These are phyloP conservation scores for Tetragonisca angustula DNA, from an alignment of 2,888 invertebrate species.

Conservation along the genomic window DNA sequence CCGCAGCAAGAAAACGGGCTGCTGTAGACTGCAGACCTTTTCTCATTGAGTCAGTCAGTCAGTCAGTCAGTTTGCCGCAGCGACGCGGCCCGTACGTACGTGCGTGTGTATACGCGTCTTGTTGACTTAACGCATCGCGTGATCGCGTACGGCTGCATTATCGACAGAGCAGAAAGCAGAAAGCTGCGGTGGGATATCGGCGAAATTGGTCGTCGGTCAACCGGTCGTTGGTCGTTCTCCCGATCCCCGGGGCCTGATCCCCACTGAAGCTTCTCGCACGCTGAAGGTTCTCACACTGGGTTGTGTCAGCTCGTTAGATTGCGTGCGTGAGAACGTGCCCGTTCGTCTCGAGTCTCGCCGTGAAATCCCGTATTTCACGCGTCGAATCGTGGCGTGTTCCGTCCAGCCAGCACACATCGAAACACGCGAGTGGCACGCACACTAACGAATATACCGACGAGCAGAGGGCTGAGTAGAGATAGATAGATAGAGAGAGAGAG, in stretches of 20 bases:
- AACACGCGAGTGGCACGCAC: slow-evolving; percentile 12
- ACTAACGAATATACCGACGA: not conserved
- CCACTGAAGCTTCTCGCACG: slow-evolving; percentile 33
- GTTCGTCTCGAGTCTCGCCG: slow-evolving; percentile 63
- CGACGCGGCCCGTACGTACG: slow-evolving; percentile 74
- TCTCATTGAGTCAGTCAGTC: slow-evolving; percentile 82
- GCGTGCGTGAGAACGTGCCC: slow-evolving; percentile 64
- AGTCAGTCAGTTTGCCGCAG: slow-evolving; percentile 80
- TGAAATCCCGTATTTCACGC: slow-evolving; percentile 75
- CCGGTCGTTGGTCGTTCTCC: slow-evolving; percentile 46
- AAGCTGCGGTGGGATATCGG: slow-evolving; percentile 26
- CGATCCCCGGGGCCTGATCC: slow-evolving; percentile 47
- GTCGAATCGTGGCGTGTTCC: slow-evolving; percentile 64
- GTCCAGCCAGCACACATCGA: not conserved
- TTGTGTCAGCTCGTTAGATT: slow-evolving; percentile 57
- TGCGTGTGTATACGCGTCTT: slow-evolving; percentile 46
- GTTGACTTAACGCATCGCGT: slow-evolving; percentile 12
- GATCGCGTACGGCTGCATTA: slow-evolving; percentile 40
- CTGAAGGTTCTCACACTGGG: slow-evolving; percentile 6
- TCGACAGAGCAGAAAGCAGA: slow-evolving; percentile 44
- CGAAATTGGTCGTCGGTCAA: slow-evolving; percentile 57
- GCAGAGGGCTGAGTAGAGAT: not conserved
- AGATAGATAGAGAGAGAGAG: not conserved
- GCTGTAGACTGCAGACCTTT: slow-evolving; percentile 73
- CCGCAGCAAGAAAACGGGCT: slow-evolving; percentile 69